Evolutionary conservation across 1,140 invertebrate species (phyloP), one percentile per base, ranked within the genome.

Genomic region (Drosophila quadrilineata): DNA sequence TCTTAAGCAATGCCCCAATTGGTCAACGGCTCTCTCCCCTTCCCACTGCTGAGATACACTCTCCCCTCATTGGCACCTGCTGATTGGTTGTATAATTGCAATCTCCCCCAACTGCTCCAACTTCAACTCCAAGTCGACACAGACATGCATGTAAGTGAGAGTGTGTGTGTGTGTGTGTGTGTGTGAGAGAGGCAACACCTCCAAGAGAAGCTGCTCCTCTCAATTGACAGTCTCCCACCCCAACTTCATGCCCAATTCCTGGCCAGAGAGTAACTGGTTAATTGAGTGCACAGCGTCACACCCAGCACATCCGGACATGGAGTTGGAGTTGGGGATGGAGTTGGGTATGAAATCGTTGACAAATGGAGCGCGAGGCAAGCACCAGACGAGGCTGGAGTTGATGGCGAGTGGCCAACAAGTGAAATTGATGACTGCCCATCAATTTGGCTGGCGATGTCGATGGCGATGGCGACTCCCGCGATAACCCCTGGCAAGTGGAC

Each of bases 371-470:
- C 63, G 56, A 45, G 54, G 24, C 57, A 14, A n/a, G 31, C 31
- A 57, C 36, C 54, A 59, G 56, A 19, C 4, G 46, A 6, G 14
- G 52, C 12, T 16, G 22, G 17, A 24, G 10, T 1, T 8, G 38
- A 29, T 63, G 29, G 35, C 50, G 45, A 40, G 19, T 57, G 73
- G 58, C 54, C 74, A 84, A 74, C 79, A 66, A 79, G 75, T 73
- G 67, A 80, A 87, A 88, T 88, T 88, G 85, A 88, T 87, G 85
- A 73, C 69, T 76, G 66, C 65, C 71, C 74, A 87, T 87, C 84
- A 87, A 87, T 87, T 87, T 76, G 77, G 82, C 69, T 64, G 58
- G 46, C 49, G 50, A 54, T 71, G 56, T 50, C 57, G 54, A 21
- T 24, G 31, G n/a, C n/a, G n/a, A n/a, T n/a, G n/a, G n/a, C n/a